phyloP scores from a whole-genome alignment of 2,113 vertebrate species.

The Channa maculata region DNA sequence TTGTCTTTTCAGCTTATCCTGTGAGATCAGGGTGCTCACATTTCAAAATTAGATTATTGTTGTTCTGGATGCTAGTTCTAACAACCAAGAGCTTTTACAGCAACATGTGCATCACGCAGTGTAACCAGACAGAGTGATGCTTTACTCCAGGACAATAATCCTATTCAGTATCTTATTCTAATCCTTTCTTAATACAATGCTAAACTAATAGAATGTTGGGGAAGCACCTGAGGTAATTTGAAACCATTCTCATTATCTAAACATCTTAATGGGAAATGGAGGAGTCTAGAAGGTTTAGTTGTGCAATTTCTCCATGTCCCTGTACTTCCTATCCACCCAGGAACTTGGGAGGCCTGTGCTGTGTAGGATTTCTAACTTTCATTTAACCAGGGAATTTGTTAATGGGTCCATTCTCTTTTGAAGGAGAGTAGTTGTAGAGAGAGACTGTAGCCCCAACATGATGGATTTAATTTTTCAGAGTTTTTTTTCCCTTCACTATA shows the following conservation, averaged over 20 bases:
- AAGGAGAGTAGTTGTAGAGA: conserved; percentile 11
- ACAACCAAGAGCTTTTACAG: not conserved
- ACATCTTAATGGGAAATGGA: conserved; percentile 20
- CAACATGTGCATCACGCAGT: not conserved
- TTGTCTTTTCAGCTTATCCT: too few species aligned
- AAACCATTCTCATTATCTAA: conserved; percentile 16
- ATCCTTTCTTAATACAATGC: not conserved
- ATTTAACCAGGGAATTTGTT: conserved; percentile 25
- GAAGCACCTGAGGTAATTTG: too few species aligned
- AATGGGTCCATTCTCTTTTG: conserved; percentile 21
- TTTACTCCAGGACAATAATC: not conserved
- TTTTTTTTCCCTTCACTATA: too few species aligned
- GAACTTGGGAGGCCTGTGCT: not conserved
- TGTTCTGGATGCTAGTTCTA: not conserved
- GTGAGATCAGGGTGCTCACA: not conserved
- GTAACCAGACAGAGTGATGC: not conserved
- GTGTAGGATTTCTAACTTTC: conserved; percentile 10
- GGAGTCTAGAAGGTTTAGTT: not conserved
- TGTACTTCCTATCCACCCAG: too few species aligned
- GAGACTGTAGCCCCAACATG: too few species aligned
- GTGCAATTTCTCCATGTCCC: conserved; percentile 1
- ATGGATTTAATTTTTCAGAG: too few species aligned
- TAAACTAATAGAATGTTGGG: conserved; percentile 6
- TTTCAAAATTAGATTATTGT: conserved; percentile 4
- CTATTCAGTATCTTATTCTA: too few species aligned